Conservation (phyloP, 2,797 vertebrate genomes). For the Cygnus olor region DNA sequence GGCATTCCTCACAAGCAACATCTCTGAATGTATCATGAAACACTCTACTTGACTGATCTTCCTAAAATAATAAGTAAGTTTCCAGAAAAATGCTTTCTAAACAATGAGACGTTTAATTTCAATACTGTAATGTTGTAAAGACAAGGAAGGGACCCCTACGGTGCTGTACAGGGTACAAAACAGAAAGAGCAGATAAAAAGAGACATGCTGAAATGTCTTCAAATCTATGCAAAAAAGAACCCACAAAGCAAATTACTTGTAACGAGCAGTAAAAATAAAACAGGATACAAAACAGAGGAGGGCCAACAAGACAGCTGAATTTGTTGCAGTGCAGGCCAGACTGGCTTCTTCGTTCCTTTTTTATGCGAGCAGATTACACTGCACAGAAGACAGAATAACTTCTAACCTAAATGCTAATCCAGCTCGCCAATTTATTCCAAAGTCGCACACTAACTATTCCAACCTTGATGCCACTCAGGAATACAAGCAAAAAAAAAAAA, state of each 20-base stretch:
- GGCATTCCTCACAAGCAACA: background rate
- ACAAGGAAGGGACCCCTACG: background rate
- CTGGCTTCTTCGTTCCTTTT: background rate
- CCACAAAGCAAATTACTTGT: background rate
- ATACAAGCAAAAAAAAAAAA: background rate
- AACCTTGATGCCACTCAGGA: background rate
- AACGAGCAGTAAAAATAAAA: background rate
- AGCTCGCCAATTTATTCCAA: background rate
- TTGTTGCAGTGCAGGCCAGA: background rate
- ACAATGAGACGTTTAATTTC: background rate
- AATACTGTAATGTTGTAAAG: background rate
- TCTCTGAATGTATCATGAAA: background rate
- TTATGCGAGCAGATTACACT: background rate
- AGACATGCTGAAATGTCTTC: background rate
- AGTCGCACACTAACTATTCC: background rate
- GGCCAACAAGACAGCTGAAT: background rate
- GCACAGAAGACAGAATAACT: background rate
- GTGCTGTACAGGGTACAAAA: background rate
- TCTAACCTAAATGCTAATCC: background rate
- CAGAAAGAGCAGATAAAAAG: background rate
- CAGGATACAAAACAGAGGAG: background rate
- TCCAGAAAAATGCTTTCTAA: slow-evolving; percentile 12
- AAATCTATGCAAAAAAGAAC: background rate
- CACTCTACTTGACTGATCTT: background rate
- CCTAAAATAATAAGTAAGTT: background rate